A percentile compares a stretch with the other conserved stretches of the same genome.
Evolutionary conservation across 2,797 vertebrate species (phyloP).

Genomic region (Yasuhikotakia modesta): DNA sequence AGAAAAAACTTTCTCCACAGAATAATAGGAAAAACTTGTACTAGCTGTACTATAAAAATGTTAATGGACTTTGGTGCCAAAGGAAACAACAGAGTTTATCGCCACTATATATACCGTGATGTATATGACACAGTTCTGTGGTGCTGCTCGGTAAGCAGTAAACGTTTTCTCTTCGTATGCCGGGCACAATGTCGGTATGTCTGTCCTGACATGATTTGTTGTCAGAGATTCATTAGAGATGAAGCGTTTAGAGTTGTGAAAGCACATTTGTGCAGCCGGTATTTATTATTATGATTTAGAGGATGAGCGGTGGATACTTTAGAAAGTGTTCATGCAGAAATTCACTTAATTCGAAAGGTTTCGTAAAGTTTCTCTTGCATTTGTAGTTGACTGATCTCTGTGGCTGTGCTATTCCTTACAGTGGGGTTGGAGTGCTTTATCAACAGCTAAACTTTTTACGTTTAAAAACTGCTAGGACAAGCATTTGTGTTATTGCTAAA

Average conservation of each 20-base stretch:
- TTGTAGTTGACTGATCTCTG: slow-evolving; percentile 12
- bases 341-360: slow-evolving; percentile 22
- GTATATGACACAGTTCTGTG: not conserved
- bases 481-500: not conserved
- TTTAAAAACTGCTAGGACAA: not conserved
- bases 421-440: slow-evolving; percentile 9
- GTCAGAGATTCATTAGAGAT: not conserved
- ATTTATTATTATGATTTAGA: slow-evolving; percentile 37
- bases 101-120: slow-evolving; percentile 11
- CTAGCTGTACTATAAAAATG: slow-evolving; percentile 57
- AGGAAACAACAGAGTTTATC: slow-evolving; percentile 13
- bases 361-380: slow-evolving; percentile 15
- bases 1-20: slow-evolving; percentile 13
- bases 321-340: slow-evolving; percentile 21
- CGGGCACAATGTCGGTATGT: slow-evolving; percentile 5
- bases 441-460: not conserved
- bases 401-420: slow-evolving; percentile 22
- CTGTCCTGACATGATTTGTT: not conserved
- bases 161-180: slow-evolving; percentile 16
- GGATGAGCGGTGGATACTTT: not conserved
- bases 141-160: slow-evolving; percentile 11
- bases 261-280: not conserved
- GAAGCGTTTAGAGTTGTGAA: slow-evolving; percentile 30
- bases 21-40: slow-evolving; percentile 22
- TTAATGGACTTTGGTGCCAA: slow-evolving; percentile 40